phyloP scores from a whole-genome alignment of 2,113 vertebrate genomes.

The Natator depressus region DNA sequence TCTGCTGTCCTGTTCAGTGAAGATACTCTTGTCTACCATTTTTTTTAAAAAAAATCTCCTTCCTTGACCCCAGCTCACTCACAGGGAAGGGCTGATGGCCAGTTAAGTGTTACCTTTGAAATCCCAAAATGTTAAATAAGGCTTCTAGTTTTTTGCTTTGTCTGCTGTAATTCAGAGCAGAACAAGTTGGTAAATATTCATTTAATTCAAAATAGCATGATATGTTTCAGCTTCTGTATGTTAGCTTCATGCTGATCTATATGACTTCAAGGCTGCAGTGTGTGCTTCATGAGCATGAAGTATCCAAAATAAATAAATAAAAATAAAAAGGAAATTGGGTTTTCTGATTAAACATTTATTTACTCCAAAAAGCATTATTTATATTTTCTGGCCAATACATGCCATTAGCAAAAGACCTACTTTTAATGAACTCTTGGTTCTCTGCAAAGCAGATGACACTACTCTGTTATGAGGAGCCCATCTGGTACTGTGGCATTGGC shows the following conservation, averaged over 20 bases:
- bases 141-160: background rate
- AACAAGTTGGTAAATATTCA: background rate
- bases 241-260: background rate
- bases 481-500: background rate
- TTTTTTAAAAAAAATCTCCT: background rate
- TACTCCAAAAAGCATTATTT: background rate
- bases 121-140: background rate
- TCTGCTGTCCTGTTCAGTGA: background rate
- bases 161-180: background rate
- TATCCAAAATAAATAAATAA: background rate
- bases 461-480: background rate
- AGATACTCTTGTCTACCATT: background rate
- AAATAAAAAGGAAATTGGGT: background rate
- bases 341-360: background rate
- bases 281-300: background rate
- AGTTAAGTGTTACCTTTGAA: background rate
- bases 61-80: background rate
- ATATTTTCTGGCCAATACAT: background rate
- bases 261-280: background rate
- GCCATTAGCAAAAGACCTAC: background rate
- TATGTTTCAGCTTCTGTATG: background rate
- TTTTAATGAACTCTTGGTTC: background rate
- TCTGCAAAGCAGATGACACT: background rate
- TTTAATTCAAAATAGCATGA: background rate
- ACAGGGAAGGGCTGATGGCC: background rate